Base-by-base conservation (phyloP, 1,140 invertebrate species). In the Neodiprion pinetum region DNA sequence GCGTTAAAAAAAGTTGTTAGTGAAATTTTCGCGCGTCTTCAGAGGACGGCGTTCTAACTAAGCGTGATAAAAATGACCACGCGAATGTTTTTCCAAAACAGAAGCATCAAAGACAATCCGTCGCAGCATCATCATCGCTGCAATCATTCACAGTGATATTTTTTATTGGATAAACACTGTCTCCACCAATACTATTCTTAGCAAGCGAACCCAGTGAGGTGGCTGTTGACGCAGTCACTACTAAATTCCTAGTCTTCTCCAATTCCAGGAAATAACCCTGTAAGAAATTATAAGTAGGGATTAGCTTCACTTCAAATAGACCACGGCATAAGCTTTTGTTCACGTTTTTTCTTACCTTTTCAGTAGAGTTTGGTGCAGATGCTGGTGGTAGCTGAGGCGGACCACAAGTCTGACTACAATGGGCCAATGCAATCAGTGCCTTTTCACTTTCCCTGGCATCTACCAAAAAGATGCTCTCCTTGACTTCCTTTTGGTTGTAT, bases 391-490 rank as follows among this genome's bases (percentile, higher is more conserved):
- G 65, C 71, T 84, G 83, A 72, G 75, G 72, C 70, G 75, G 78
- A 70, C n/a, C 80, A 61, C 77, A 75, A 14, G 75, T 77, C 77
- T 85, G 82, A 74, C 80, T 87, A 66, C 84, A 86, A 1, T 90
- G 89, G 12, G 89, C 90, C 7, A 91, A 80, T 50, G 87, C 88
- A 53, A 91, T 88, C n/a, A 91, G 75, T 3, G 92, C 91, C 74
- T 93, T 93, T 83, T 94, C 93, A 50, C 91, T 93, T 83, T 94
- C 93, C 73, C 94, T 91, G 66, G 94, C 94, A 86, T 96, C 94
- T 73, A 94, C 87, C 76, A 95, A 83, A 83, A 96, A 96, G 83
- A 96, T 94, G 78, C 93, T 95, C 85, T 96, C 95, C 87, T 96
- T 96, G 0, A 95, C 92, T 87, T 95, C 93, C 82, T 96, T 96